A percentile compares a stretch with the other conserved stretches of the same genome.
phyloP scores from a whole-genome alignment of 2,797 vertebrate species.

The Setipinna tenuifilis region DNA sequence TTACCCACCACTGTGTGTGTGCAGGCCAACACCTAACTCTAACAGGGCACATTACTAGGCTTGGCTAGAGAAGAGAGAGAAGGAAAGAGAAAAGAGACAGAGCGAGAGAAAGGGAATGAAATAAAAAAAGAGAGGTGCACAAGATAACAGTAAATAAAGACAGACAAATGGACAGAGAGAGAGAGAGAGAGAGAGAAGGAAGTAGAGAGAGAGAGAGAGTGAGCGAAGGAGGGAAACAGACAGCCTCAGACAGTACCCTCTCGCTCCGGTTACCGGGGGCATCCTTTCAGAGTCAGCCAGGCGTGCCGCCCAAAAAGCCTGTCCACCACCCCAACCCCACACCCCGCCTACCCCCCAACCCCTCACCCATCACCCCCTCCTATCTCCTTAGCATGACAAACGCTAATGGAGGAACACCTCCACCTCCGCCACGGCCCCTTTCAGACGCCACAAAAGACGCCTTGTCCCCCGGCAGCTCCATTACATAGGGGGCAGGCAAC shows the following conservation, averaged over 20 bases:
- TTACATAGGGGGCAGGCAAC: constrained; percentile 10
- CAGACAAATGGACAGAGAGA: no score
- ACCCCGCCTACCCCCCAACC: not conserved
- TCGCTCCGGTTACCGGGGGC: constrained; percentile 2
- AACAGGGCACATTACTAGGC: not conserved
- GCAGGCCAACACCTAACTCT: not conserved
- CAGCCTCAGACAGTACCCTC: not conserved
- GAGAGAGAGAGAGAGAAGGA: not conserved
- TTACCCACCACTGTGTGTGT: not conserved
- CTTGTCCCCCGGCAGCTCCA: not conserved
- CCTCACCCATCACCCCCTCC: not conserved
- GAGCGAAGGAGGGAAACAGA: not conserved
- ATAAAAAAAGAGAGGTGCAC: not conserved
- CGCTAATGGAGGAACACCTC: constrained; percentile 21
- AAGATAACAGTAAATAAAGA: not conserved
- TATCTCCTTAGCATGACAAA: constrained; percentile 10
- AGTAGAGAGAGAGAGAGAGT: not conserved
- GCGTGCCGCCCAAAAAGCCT: constrained; percentile 12
- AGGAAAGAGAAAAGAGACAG: not conserved
- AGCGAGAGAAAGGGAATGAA: not conserved
- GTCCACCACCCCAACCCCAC: not conserved
- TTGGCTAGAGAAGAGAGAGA: not conserved
- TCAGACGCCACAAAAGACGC: constrained; percentile 11
- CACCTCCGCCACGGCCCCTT: constrained; percentile 13
- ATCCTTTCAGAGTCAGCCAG: constrained; percentile 17